Conservation (phyloP, 2,888 invertebrate species). For the Acrocyrtus sp. region DNA sequence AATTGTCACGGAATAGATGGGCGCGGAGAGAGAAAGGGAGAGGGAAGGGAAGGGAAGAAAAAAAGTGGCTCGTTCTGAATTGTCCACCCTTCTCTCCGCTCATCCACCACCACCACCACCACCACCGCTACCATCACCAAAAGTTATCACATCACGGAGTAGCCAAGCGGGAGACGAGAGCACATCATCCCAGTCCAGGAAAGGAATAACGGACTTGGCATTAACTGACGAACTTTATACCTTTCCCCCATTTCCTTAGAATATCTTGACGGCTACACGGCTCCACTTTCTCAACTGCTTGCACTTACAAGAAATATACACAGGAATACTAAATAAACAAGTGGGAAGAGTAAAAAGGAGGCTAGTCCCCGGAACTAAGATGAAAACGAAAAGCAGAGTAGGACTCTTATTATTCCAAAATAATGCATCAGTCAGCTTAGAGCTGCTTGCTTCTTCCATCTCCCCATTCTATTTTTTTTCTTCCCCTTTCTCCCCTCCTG, state of each 20-base stretch:
- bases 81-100: slow-evolving; percentile 34
- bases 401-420: not conserved
- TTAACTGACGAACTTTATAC: slow-evolving; percentile 1
- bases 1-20: slow-evolving; percentile 17
- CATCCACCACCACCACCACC: slow-evolving; percentile 3
- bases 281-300: too few species aligned
- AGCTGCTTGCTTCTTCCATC: not conserved
- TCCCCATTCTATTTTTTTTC: too few species aligned
- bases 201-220: slow-evolving; percentile 1
- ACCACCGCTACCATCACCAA: too few species aligned
- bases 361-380: too few species aligned
- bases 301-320: too few species aligned
- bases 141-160: too few species aligned
- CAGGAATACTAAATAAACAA: not conserved
- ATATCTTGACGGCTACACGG: not conserved
- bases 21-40: not conserved
- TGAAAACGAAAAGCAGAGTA: too few species aligned
- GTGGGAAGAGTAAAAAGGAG: too few species aligned
- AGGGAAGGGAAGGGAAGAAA: not conserved
- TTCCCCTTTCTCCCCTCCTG: not conserved
- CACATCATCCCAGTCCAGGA: not conserved
- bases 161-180: slow-evolving; percentile 4
- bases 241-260: not conserved
- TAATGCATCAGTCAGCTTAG: not conserved
- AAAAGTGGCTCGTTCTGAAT: slow-evolving; percentile 25